Percentiles rank a stretch among this genome's conserved stretches.
These are phyloP conservation scores for Hyles vespertilio DNA, from an alignment of 1,140 invertebrate genomes.

Conservation along the genomic window DNA sequence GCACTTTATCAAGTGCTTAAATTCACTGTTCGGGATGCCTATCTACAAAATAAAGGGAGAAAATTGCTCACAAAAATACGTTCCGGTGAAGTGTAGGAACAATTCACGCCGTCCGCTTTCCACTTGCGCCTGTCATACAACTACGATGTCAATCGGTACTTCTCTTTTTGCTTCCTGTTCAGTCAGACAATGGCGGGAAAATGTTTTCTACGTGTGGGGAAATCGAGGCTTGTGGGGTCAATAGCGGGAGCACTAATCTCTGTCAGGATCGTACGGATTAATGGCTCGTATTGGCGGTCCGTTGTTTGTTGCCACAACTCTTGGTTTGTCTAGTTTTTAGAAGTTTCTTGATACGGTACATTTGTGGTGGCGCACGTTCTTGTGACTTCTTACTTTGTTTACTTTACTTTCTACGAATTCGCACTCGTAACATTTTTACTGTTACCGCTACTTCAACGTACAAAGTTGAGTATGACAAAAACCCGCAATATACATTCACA, in stretches of 20 bases:
- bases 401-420: too few species aligned
- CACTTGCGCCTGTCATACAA: constrained; percentile 13
- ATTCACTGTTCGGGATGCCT: too few species aligned
- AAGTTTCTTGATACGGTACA: constrained; percentile 47
- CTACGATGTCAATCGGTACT: constrained; percentile 57
- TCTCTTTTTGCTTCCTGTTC: constrained; percentile 54
- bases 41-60: too few species aligned
- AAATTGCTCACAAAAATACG: too few species aligned
- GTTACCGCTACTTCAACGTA: too few species aligned
- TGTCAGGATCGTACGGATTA: constrained; percentile 64
- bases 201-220: constrained; percentile 57
- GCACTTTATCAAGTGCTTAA: too few species aligned
- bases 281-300: constrained; percentile 64
- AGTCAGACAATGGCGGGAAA: constrained; percentile 65
- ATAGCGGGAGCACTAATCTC: constrained; percentile 63
- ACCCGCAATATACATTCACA: too few species aligned
- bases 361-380: constrained; percentile 14
- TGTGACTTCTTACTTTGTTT: too few species aligned
- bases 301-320: constrained; percentile 60
- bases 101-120: constrained; percentile 5
- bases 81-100: background rate
- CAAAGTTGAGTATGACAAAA: too few species aligned
- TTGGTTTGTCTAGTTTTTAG: constrained; percentile 45
- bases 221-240: constrained; percentile 41
- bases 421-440: too few species aligned